Evolutionary conservation across 1,140 invertebrate species (phyloP).

Genomic region (Patella vulgata): DNA sequence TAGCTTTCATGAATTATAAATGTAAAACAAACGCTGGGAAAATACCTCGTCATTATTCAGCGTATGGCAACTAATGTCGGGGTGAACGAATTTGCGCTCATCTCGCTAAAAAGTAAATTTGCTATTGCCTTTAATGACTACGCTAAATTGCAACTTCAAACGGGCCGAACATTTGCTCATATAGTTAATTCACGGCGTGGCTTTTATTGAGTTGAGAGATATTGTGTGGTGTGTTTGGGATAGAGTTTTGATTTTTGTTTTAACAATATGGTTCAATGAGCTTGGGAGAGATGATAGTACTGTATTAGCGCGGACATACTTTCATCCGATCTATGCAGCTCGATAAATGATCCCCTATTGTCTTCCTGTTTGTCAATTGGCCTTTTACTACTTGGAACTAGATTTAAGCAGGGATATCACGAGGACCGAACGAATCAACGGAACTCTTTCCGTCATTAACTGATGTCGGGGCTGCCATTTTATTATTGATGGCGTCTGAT

Average conservation of each 20-base stretch:
- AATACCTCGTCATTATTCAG: not conserved
- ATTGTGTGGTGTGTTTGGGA: too few species aligned
- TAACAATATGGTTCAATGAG: too few species aligned
- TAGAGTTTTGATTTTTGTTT: too few species aligned
- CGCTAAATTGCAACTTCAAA: not conserved
- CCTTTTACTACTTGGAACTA: too few species aligned
- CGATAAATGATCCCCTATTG: not conserved
- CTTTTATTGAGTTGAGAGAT: not conserved
- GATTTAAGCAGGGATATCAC: too few species aligned
- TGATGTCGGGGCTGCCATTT: too few species aligned
- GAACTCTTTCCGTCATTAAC: too few species aligned
- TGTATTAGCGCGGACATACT: not conserved
- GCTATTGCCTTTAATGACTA: conserved; percentile 5
- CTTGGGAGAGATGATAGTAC: too few species aligned
- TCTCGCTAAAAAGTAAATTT: conserved; percentile 6
- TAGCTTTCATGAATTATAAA: conserved; percentile 10
- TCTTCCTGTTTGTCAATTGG: not conserved
- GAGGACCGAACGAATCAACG: too few species aligned
- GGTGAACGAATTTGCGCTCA: not conserved
- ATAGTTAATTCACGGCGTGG: not conserved
- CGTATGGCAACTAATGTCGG: not conserved
- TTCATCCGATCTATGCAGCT: not conserved
- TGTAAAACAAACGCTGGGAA: conserved; percentile 1
- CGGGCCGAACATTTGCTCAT: conserved; percentile 1
- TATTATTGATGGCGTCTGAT: too few species aligned